A percentile compares a stretch with the other conserved stretches of the same genome.
Conservation (phyloP, 2,797 vertebrate species). For the Cyprinella venusta region DNA sequence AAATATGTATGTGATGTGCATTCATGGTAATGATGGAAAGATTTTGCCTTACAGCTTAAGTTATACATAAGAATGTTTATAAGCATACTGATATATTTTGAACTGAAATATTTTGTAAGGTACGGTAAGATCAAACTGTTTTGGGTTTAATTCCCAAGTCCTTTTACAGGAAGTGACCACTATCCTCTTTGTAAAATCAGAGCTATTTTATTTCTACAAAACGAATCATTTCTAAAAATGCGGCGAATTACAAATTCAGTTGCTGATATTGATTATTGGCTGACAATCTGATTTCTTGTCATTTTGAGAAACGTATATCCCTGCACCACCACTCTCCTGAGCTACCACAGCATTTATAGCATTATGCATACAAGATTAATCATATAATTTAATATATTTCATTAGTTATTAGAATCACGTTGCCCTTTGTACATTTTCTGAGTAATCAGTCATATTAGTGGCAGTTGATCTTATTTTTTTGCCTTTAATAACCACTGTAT, state of each 20-base stretch:
- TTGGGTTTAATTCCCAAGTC: constrained; percentile 16
- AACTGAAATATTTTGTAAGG: constrained; percentile 39
- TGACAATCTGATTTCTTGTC: not conserved
- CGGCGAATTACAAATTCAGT: not conserved
- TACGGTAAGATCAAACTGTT: not conserved
- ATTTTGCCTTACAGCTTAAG: constrained; percentile 34
- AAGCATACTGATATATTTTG: constrained; percentile 40
- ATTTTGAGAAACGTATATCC: not conserved
- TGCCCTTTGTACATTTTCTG: not conserved
- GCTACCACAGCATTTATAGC: not conserved
- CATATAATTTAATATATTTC: not conserved
- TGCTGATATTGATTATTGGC: not conserved
- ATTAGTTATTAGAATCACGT: not conserved
- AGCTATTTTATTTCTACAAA: constrained; percentile 9
- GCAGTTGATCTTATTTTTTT: not conserved
- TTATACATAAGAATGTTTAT: constrained; percentile 20
- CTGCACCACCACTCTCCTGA: not conserved
- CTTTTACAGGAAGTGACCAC: constrained; percentile 37
- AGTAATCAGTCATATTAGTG: not conserved
- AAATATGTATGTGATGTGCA: not conserved
- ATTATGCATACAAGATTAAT: not conserved
- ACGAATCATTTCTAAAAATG: not conserved
- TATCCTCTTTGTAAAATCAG: constrained; percentile 12
- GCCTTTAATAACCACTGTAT: constrained; percentile 8
- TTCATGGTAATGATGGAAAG: not conserved